Evolutionary conservation across 2,113 vertebrate genomes (phyloP).

Genomic region (Anolis sagrei): DNA sequence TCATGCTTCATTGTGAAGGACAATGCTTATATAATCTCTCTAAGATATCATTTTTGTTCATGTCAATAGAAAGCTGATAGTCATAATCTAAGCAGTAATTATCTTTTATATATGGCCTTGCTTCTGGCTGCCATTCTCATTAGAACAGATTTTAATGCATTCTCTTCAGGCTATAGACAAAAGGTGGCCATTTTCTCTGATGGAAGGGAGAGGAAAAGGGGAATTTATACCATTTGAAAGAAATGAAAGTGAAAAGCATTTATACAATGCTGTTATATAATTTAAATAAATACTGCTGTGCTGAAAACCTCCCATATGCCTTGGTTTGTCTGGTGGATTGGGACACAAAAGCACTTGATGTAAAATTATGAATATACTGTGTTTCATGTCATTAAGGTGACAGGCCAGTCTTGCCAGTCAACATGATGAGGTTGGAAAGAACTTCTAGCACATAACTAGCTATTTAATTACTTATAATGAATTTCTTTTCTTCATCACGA

Average conservation of each 20-base stretch:
- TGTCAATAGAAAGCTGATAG: constrained; percentile 65
- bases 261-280: constrained; percentile 38
- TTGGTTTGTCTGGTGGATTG: constrained; percentile 14
- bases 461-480: no score
- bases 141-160: constrained; percentile 55
- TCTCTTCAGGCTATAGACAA: constrained; percentile 39
- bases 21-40: constrained; percentile 59
- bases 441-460: background rate
- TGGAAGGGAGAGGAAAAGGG: constrained; percentile 17
- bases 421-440: background rate
- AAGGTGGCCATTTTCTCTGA: constrained; percentile 45
- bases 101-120: constrained; percentile 61
- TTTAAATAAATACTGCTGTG: constrained; percentile 5
- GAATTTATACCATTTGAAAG: constrained; percentile 20
- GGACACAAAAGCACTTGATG: background rate
- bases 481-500: no score
- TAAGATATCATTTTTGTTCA: constrained; percentile 55
- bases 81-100: constrained; percentile 67
- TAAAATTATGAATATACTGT: background rate
- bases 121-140: constrained; percentile 59
- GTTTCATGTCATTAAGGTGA: background rate
- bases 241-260: constrained; percentile 36
- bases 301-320: background rate
- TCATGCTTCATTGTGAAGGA: constrained; percentile 58
- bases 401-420: background rate